Conservation (phyloP, 2,888 invertebrate species). For the Luperina testacea region DNA sequence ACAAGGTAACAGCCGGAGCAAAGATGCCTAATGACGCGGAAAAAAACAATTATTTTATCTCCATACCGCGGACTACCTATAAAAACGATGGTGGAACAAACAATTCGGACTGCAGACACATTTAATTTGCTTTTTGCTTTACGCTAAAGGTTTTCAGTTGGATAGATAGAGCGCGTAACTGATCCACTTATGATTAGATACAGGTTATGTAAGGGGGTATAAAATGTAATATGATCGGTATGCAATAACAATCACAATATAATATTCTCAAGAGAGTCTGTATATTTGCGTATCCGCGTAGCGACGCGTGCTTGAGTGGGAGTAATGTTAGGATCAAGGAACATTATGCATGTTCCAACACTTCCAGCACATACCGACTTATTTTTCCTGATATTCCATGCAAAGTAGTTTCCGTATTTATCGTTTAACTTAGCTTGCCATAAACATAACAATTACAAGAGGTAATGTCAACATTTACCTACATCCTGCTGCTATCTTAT, state of each 20-base stretch:
- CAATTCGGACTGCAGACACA: conserved; percentile 39
- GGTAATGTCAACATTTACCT: conserved; percentile 35
- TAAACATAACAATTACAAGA: conserved; percentile 29
- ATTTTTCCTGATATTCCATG: conserved; percentile 9
- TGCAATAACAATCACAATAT: neutral
- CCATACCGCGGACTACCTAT: conserved; percentile 67
- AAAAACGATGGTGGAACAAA: conserved; percentile 62
- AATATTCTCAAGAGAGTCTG: neutral
- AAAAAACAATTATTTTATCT: conserved; percentile 74
- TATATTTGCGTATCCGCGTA: conserved; percentile 33
- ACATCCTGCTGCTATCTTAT: conserved; percentile 43
- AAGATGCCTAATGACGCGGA: conserved; percentile 71
- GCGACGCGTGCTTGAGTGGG: conserved; percentile 79
- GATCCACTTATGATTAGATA: conserved; percentile 26
- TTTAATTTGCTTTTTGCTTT: conserved; percentile 46
- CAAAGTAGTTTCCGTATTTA: conserved; percentile 5
- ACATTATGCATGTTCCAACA: conserved; percentile 21
- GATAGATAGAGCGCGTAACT: conserved; percentile 1
- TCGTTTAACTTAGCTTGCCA: conserved; percentile 4
- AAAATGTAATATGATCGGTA: neutral
- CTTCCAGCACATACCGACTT: neutral
- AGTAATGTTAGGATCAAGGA: conserved; percentile 62
- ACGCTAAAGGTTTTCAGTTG: conserved; percentile 20
- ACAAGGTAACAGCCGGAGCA: conserved; percentile 64
- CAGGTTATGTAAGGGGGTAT: neutral